Conservation (phyloP, 2,888 invertebrate species). For the Apotomis capreana region DNA sequence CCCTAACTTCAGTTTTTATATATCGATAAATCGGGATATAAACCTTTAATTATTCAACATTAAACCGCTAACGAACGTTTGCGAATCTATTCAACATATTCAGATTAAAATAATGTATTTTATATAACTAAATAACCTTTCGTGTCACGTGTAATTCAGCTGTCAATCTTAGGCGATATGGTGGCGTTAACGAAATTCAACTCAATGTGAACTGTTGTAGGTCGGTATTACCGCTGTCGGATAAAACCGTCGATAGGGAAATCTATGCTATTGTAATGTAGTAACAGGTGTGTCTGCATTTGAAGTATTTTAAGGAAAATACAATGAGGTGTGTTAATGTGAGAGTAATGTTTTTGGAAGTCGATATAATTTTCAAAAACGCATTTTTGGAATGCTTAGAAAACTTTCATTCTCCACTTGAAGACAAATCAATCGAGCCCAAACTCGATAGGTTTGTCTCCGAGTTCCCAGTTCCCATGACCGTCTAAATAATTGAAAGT, state of each 20-base stretch:
- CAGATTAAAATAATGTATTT: constrained; percentile 10
- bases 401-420: too few species aligned
- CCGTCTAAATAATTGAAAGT: too few species aligned
- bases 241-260: not conserved
- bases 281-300: not conserved
- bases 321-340: too few species aligned
- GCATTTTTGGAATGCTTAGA: too few species aligned
- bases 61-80: not conserved
- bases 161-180: not conserved
- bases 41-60: not conserved
- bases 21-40: too few species aligned
- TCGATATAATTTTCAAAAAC: too few species aligned
- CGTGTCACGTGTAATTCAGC: not conserved
- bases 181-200: not conserved
- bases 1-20: too few species aligned
- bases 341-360: too few species aligned
- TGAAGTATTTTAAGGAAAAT: not conserved
- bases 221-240: not conserved
- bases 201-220: not conserved
- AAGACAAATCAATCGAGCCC: too few species aligned
- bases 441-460: too few species aligned
- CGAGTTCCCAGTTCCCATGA: too few species aligned
- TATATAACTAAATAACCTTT: not conserved
- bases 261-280: not conserved
- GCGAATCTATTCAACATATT: not conserved